Evolutionary conservation across 2,888 invertebrate species (phyloP).

Genomic region (Eupelmus urozonus): DNA sequence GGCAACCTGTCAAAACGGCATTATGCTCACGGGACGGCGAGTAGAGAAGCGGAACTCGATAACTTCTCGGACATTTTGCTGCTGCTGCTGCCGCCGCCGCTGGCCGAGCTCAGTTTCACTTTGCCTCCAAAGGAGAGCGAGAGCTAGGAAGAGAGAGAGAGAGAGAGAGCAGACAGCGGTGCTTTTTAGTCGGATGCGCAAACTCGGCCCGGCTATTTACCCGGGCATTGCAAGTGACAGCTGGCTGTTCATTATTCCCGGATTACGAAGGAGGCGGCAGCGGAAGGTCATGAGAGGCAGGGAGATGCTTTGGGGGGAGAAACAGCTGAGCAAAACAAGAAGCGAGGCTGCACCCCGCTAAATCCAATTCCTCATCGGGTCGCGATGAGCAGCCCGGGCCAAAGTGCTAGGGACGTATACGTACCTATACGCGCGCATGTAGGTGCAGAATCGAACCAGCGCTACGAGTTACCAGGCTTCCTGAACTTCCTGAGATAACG

Average conservation of each 20-base stretch:
- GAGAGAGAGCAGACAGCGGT: constrained; percentile 12
- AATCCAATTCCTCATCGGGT: constrained; percentile 45
- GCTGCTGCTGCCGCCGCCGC: neutral
- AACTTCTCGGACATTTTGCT: constrained; percentile 32
- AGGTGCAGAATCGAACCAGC: neutral
- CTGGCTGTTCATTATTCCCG: constrained; percentile 76
- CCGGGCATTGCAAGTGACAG: constrained; percentile 73
- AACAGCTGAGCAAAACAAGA: constrained; percentile 52
- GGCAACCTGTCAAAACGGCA: constrained; percentile 14
- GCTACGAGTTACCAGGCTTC: neutral
- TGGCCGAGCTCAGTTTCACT: constrained; percentile 33
- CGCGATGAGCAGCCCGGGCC: neutral
- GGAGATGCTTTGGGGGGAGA: constrained; percentile 7
- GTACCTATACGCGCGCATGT: neutral
- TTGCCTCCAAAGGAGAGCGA: constrained; percentile 23
- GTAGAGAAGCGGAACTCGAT: too few relatives aligned
- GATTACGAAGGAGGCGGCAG: constrained; percentile 67
- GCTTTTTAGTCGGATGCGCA: constrained; percentile 58
- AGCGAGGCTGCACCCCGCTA: constrained; percentile 35
- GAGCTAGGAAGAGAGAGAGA: constrained; percentile 54
- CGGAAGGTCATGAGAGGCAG: constrained; percentile 27
- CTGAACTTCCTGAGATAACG: constrained; percentile 34
- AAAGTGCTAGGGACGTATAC: constrained; percentile 24
- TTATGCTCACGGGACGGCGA: too few relatives aligned
- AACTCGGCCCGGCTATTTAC: constrained; percentile 24